Evolutionary conservation across 2,888 invertebrate species (phyloP).

Genomic region (Hofmannophila pseudospretella): DNA sequence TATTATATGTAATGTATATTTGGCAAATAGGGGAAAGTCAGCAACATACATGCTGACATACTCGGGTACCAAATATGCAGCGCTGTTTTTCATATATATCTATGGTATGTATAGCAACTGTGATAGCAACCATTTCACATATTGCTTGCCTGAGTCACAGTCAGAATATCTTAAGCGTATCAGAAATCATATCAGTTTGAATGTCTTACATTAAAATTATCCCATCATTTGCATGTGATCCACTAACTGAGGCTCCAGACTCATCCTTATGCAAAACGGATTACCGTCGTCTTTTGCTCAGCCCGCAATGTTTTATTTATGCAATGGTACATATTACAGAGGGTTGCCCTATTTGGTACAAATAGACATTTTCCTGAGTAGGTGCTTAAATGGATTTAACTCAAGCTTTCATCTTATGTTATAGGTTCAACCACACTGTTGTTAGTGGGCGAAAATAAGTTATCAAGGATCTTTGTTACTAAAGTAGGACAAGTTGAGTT

Average conservation of each 20-base stretch:
- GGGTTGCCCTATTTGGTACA: not conserved
- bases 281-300: constrained; percentile 9
- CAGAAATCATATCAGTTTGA: not conserved
- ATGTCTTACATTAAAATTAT: not conserved
- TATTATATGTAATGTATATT: no score
- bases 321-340: not conserved
- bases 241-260: not conserved
- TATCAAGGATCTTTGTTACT: no score
- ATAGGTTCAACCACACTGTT: not conserved
- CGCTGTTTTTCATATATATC: no score
- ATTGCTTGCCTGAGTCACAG: no score
- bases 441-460: not conserved
- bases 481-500: no score
- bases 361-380: not conserved
- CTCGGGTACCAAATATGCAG: no score
- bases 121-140: no score
- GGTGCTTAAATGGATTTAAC: not conserved
- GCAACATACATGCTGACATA: no score
- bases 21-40: no score
- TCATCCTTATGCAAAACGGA: constrained; percentile 8
- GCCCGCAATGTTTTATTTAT: not conserved
- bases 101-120: no score
- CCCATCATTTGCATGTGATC: not conserved
- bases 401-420: no score
- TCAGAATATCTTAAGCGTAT: no score